A percentile compares a stretch with the other conserved stretches of the same genome.
Evolutionary conservation across 2,888 invertebrate species (phyloP).

Genomic region (Vanessa cardui): DNA sequence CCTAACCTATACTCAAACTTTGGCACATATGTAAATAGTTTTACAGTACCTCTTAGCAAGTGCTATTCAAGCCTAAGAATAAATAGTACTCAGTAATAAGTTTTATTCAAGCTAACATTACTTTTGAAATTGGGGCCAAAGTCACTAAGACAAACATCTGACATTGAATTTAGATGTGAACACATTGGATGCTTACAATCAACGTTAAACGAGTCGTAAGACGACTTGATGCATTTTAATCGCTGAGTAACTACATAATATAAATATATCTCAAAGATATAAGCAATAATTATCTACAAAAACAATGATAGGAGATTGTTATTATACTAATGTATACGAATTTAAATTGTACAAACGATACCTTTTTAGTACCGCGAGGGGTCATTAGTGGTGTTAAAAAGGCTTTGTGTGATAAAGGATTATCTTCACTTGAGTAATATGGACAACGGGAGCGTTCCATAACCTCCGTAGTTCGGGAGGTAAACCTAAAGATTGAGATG

Average conservation of each 20-base stretch:
- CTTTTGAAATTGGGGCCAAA: slow-evolving; percentile 45
- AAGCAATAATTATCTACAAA: slow-evolving; percentile 59
- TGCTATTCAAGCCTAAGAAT: background rate
- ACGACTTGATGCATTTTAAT: slow-evolving; percentile 39
- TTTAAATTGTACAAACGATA: slow-evolving; percentile 53
- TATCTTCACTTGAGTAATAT: slow-evolving; percentile 72
- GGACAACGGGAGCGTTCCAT: slow-evolving; percentile 73
- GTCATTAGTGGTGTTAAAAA: slow-evolving; percentile 75
- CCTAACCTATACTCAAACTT: background rate
- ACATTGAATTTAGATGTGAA: slow-evolving; percentile 45
- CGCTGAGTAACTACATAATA: slow-evolving; percentile 44
- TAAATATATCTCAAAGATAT: slow-evolving; percentile 48
- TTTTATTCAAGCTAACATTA: slow-evolving; percentile 26
- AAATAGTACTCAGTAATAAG: background rate
- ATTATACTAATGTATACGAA: slow-evolving; percentile 53
- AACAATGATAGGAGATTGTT: slow-evolving; percentile 69
- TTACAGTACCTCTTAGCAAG: background rate
- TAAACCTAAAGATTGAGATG: slow-evolving; percentile 69
- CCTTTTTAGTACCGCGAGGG: slow-evolving; percentile 70
- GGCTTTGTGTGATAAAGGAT: slow-evolving; percentile 63
- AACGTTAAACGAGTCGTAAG: slow-evolving; percentile 36
- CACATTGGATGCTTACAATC: slow-evolving; percentile 39
- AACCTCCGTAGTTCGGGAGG: slow-evolving; percentile 74
- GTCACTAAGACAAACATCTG: slow-evolving; percentile 45
- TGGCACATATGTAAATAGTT: background rate